Percentiles rank a stretch among this genome's conserved stretches.
phyloP scores from a whole-genome alignment of 2,888 invertebrate species.

The Morpho achilles region DNA sequence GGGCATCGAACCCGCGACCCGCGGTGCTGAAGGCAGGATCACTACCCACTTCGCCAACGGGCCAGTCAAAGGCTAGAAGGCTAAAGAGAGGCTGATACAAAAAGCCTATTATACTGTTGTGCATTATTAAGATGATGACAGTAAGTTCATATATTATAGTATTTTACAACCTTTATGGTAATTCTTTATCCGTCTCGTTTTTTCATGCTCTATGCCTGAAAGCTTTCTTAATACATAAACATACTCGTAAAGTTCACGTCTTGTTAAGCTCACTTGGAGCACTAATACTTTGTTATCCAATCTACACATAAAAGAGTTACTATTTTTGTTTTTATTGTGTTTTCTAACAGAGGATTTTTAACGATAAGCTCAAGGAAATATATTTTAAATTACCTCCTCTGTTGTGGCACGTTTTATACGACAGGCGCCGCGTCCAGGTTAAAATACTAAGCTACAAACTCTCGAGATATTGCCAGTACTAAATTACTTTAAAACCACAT shows the following conservation, averaged over 20 bases:
- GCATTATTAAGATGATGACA: no score
- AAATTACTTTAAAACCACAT: constrained; percentile 19
- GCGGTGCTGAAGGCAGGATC: no score
- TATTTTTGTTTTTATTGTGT: constrained; percentile 5
- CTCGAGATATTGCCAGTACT: constrained; percentile 18
- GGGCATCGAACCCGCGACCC: no score
- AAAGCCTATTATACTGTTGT: no score
- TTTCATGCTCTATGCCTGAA: no score
- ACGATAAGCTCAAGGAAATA: constrained; percentile 6
- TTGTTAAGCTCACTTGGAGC: background rate
- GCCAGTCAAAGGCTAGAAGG: no score
- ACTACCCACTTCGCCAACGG: no score
- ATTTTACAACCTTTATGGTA: no score
- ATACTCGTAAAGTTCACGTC: background rate
- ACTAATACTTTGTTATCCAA: constrained; percentile 1
- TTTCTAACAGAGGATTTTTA: constrained; percentile 2
- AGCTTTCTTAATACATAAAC: no score
- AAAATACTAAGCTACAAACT: constrained; percentile 23
- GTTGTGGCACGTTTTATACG: constrained; percentile 7
- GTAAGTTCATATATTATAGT: no score
- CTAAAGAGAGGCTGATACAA: no score
- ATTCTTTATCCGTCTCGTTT: no score
- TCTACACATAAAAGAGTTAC: constrained; percentile 3
- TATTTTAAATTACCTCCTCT: constrained; percentile 12
- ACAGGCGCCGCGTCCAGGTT: constrained; percentile 15